phyloP scores from a whole-genome alignment of 2,797 vertebrate species.

The Rhabdomys pumilio region DNA sequence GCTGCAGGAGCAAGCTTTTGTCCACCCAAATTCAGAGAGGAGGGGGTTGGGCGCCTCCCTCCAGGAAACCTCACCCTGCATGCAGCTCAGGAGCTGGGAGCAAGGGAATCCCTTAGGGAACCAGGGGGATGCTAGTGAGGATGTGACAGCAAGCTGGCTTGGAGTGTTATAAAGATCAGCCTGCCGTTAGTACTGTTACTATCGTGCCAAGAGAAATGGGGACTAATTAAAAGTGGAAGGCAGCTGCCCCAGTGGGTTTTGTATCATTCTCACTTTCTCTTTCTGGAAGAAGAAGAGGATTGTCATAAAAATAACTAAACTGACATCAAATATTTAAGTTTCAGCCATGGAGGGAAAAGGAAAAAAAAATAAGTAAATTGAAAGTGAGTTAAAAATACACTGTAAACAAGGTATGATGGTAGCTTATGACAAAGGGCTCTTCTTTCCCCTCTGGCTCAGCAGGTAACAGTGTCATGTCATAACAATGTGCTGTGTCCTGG shows the following conservation, averaged over 20 bases:
- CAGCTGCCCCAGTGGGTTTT: constrained; percentile 84
- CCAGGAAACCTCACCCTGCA: not conserved
- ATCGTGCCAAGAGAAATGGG: constrained; percentile 61
- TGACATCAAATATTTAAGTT: constrained; percentile 89
- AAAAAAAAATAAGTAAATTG: constrained; percentile 63
- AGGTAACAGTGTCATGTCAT: constrained; percentile 64
- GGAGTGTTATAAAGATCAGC: constrained; percentile 9
- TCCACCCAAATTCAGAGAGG: not conserved
- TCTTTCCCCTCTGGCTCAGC: constrained; percentile 57
- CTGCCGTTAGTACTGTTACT: constrained; percentile 59
- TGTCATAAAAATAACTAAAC: constrained; percentile 88
- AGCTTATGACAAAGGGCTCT: constrained; percentile 74
- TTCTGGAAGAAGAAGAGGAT: constrained; percentile 85
- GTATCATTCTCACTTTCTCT: constrained; percentile 83
- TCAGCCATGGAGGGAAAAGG: constrained; percentile 62
- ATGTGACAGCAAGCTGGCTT: not conserved
- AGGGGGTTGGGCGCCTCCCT: constrained; percentile 31
- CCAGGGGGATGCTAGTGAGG: not conserved
- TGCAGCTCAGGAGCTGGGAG: not conserved
- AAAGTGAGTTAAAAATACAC: constrained; percentile 86
- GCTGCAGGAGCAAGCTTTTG: not conserved
- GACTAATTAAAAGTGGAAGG: constrained; percentile 86
- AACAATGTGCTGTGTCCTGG: not conserved
- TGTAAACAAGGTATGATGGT: constrained; percentile 84
- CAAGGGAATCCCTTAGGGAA: not conserved